Conservation (phyloP, 2,797 vertebrate species). For the Nasua narica region DNA sequence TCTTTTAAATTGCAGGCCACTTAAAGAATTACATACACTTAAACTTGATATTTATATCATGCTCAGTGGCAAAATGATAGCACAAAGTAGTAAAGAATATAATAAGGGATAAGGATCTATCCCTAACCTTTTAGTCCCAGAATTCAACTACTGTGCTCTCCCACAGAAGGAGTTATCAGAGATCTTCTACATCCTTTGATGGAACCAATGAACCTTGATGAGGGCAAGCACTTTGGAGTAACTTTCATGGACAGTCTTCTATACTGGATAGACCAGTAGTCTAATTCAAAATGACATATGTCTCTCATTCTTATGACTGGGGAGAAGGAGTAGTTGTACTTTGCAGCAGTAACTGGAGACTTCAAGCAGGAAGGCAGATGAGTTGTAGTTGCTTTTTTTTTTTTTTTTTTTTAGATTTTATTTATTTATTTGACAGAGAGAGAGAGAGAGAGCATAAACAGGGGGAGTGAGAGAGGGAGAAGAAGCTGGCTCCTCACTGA, state of each 20-base stretch:
- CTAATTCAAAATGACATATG: background rate
- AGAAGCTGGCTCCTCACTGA: background rate
- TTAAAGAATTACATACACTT: background rate
- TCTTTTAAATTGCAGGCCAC: background rate
- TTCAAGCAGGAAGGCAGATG: constrained; percentile 13
- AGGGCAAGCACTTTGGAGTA: constrained; percentile 4
- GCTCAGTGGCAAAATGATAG: background rate
- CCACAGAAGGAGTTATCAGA: background rate
- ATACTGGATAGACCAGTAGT: background rate
- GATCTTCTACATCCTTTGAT: background rate
- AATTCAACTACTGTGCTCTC: background rate
- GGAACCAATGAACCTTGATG: background rate
- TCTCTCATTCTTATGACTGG: constrained; percentile 2
- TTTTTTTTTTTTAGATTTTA: background rate
- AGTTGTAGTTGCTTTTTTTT: background rate
- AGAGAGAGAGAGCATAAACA: background rate
- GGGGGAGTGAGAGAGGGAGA: background rate
- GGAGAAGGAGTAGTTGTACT: background rate
- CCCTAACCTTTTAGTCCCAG: background rate
- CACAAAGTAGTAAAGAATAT: background rate
- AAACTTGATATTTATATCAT: background rate
- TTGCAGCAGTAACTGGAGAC: background rate
- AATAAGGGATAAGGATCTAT: background rate
- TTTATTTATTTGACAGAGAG: background rate
- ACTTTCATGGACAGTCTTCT: constrained; percentile 14